A percentile compares a stretch with the other conserved stretches of the same genome.
Conservation (phyloP, 2,888 invertebrate genomes). For the Willowsia nigromaculata region DNA sequence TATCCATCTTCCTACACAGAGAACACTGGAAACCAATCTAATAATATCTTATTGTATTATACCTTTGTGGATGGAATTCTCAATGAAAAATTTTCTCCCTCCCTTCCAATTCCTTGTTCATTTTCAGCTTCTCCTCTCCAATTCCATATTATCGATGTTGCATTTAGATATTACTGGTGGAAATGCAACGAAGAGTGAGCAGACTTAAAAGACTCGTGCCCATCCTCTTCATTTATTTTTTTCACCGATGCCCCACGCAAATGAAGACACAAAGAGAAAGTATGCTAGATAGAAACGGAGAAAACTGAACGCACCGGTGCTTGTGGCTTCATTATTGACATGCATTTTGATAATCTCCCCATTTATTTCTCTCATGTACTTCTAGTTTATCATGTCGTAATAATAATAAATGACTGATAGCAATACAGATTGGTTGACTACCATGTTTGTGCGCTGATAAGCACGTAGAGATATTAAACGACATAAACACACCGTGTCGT, state of each 20-base stretch:
- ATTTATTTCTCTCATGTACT: not conserved
- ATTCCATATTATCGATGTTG: not conserved
- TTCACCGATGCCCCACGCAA: not conserved
- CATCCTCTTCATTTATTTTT: not conserved
- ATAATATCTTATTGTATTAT: conserved; percentile 31
- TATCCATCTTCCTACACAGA: conserved; percentile 68
- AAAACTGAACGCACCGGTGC: conserved; percentile 4
- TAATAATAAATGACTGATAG: conserved; percentile 11
- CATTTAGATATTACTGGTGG: not conserved
- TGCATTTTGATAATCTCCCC: conserved; percentile 20
- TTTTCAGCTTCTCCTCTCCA: not conserved
- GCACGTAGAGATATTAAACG: not conserved
- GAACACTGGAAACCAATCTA: conserved; percentile 39
- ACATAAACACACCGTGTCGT: not conserved
- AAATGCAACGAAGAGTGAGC: not conserved
- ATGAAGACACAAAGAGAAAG: no score
- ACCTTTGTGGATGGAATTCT: not conserved
- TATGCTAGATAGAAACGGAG: not conserved
- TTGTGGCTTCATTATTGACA: not conserved
- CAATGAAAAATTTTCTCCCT: not conserved
- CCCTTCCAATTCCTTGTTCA: not conserved
- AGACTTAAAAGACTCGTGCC: not conserved
- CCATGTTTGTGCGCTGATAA: conserved; percentile 10
- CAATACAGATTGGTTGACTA: not conserved
- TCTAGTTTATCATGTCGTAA: not conserved